phyloP scores from a whole-genome alignment of 2,888 invertebrate species.

The Scaptomyza cyrtandrae region DNA sequence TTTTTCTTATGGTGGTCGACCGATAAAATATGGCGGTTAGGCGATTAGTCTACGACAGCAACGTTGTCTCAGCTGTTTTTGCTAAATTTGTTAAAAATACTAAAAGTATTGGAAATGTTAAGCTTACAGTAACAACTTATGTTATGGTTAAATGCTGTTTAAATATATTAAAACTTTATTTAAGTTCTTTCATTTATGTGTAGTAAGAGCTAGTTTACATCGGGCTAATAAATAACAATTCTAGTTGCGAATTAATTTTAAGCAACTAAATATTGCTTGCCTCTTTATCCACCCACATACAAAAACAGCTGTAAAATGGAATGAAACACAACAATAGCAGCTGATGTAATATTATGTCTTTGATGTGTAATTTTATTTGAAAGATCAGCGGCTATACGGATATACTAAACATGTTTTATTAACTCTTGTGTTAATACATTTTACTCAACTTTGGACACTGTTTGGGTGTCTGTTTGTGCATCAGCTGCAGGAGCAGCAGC shows the following conservation, averaged over 20 bases:
- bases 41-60: constrained; percentile 22
- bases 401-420: neutral
- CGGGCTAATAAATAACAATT: neutral
- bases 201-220: neutral
- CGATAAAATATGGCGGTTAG: constrained; percentile 34
- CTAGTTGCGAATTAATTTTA: neutral
- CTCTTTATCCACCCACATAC: neutral
- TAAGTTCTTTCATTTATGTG: neutral
- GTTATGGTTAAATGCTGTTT: neutral
- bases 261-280: neutral
- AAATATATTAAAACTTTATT: neutral
- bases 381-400: neutral
- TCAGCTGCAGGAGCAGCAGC: constrained; percentile 23
- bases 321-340: constrained; percentile 21
- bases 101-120: constrained; percentile 1
- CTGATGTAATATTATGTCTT: constrained; percentile 13
- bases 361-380: neutral
- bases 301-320: constrained; percentile 21
- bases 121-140: neutral
- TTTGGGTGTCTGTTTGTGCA: constrained; percentile 10
- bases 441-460: constrained; percentile 49
- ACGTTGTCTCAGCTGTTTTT: constrained; percentile 38
- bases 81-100: constrained; percentile 22
- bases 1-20: constrained; percentile 49
- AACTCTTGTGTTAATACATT: constrained; percentile 8